Conservation (phyloP, 2,888 invertebrate genomes). For the Oscheius sp. region DNA sequence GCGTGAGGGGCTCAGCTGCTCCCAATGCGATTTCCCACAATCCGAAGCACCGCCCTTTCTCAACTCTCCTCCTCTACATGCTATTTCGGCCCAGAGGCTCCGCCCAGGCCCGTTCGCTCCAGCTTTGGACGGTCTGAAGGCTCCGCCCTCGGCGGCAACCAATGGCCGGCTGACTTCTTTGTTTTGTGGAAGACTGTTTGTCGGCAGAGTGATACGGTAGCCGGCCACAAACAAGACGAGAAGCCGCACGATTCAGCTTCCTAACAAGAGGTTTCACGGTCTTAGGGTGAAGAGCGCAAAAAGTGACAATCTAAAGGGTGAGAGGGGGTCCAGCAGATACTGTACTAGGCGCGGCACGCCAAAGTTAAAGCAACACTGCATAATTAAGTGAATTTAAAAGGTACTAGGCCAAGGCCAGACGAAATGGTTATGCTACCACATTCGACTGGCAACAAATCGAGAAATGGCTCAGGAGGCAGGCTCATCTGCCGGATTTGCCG, state of each 20-base stretch:
- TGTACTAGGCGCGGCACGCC: background rate
- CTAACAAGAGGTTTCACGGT: background rate
- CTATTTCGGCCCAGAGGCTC: conserved; percentile 19
- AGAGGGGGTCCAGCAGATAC: background rate
- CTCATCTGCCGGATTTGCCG: conserved; percentile 19
- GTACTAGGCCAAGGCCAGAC: background rate
- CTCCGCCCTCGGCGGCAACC: conserved; percentile 24
- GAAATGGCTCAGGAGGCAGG: conserved; percentile 32
- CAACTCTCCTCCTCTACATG: conserved; percentile 13
- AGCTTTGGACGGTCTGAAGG: conserved; percentile 17
- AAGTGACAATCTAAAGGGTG: background rate
- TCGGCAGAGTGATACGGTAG: conserved; percentile 20
- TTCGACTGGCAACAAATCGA: conserved; percentile 23
- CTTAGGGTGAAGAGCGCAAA: too few species aligned
- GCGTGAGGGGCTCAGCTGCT: conserved; percentile 40
- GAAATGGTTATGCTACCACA: conserved; percentile 3
- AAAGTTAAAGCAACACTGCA: background rate
- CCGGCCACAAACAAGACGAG: conserved; percentile 11
- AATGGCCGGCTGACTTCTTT: conserved; percentile 24
- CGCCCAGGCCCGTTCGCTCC: conserved; percentile 30
- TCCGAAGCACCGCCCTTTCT: conserved; percentile 36
- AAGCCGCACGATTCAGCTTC: conserved; percentile 31
- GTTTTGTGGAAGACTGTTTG: conserved; percentile 31
- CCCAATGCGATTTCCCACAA: conserved; percentile 43
- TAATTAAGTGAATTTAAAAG: background rate